phyloP scores from a whole-genome alignment of 1,140 invertebrate species.

The Saccostrea cuccullata region DNA sequence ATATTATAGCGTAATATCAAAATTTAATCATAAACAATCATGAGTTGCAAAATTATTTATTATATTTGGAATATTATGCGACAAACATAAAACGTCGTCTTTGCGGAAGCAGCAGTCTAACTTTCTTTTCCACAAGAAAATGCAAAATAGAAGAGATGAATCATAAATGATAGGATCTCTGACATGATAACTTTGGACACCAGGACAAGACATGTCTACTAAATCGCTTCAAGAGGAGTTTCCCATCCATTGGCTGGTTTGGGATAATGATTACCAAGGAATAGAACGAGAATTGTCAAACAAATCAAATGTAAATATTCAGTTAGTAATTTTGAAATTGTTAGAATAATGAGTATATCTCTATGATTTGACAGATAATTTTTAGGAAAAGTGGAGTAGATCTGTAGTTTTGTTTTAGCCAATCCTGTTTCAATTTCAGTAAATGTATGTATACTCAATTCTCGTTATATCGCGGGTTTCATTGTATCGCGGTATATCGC shows the following conservation, averaged over 20 bases:
- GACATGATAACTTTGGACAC: neutral
- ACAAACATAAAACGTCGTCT: constrained; percentile 46
- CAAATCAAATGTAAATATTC: constrained; percentile 16
- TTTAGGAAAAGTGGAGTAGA: no score
- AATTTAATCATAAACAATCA: neutral
- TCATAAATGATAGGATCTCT: neutral
- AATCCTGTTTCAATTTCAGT: no score
- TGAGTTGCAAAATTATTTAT: neutral
- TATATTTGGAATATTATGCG: neutral
- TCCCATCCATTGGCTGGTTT: constrained; percentile 53
- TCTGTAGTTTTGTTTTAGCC: no score
- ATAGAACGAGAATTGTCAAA: constrained; percentile 52
- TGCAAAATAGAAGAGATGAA: neutral
- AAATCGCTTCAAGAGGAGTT: constrained; percentile 48
- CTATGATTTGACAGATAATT: no score
- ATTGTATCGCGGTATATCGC: no score
- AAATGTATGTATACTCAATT: no score
- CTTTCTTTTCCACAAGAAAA: constrained; percentile 11
- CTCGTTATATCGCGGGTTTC: no score
- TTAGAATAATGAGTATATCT: no score
- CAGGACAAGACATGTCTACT: constrained; percentile 43
- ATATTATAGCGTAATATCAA: neutral
- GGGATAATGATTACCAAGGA: constrained; percentile 49
- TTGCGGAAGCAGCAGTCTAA: constrained; percentile 10
- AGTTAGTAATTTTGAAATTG: no score